Percentiles rank a stretch among this genome's conserved stretches.
phyloP scores from a whole-genome alignment of 2,888 invertebrate genomes.

The Deroplatys truncata region DNA sequence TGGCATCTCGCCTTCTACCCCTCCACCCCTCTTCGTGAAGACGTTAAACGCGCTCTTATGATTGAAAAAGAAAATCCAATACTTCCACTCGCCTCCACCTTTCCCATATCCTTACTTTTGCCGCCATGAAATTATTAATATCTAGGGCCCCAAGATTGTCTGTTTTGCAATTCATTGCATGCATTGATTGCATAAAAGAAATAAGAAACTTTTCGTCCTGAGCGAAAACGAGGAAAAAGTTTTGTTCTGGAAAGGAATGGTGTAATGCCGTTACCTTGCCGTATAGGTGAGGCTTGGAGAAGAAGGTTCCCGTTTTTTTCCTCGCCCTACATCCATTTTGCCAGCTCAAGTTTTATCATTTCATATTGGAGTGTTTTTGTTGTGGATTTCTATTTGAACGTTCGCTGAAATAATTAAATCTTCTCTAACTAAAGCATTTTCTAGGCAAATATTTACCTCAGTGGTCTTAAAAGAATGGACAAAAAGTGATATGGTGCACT shows the following conservation, averaged over 20 bases:
- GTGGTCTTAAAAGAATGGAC: too few species aligned
- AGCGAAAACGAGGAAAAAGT: neutral
- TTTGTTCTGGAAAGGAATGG: neutral
- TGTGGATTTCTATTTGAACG: too few species aligned
- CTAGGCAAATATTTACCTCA: too few species aligned
- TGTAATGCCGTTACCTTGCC: neutral
- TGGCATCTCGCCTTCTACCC: neutral
- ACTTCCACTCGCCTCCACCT: conserved; percentile 4
- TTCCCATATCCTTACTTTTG: neutral
- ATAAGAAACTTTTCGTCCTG: conserved; percentile 2
- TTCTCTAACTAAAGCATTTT: too few species aligned
- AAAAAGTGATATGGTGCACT: too few species aligned
- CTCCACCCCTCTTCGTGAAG: neutral
- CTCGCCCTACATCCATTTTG: neutral
- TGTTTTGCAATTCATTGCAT: conserved; percentile 25
- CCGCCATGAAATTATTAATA: conserved; percentile 16
- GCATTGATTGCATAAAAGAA: conserved; percentile 22
- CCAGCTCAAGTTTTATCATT: neutral
- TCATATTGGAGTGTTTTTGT: neutral
- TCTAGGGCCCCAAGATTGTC: conserved; percentile 13
- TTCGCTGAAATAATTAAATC: too few species aligned
- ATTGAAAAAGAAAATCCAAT: conserved; percentile 26
- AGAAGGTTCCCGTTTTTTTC: neutral
- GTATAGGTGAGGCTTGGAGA: neutral
- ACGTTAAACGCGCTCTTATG: conserved; percentile 21